Base-by-base conservation (phyloP, 2,888 invertebrate species). In the Rhimphoctona megacephalus region DNA sequence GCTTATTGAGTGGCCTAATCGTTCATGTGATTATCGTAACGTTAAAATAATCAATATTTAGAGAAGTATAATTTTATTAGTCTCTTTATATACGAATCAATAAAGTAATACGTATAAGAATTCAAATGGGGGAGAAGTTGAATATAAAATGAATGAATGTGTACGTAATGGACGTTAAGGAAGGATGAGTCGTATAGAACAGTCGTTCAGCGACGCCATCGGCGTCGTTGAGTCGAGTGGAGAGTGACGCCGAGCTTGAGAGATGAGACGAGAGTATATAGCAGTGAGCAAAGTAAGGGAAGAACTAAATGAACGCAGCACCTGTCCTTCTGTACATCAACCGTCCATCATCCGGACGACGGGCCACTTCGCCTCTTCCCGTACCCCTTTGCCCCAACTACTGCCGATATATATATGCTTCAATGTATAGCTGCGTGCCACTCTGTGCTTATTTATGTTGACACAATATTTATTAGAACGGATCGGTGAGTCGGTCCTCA, bases 391-490 rank as follows among this genome's bases (percentile, higher is more conserved):
- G 36, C 69, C 69, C 78, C 74, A 61, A 74, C 82, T 81, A 85
- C 76, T 52, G 79, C 86, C 87, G 84, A 80, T 61, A 80, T 61
- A 72, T 70, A 61, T 57, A 36, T 39, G 54, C 79, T 73, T 33
- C 30, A 67, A 73, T 67, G 52, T 83, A 76, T 78, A 85, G 52
- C 77, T 76, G 57, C 69, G 89, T 91, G 90, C 90, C 90, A 85
- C 90, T 90, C 89, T 91, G 90, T 90, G 92, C 92, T 94, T 94
- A 94, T 94, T 94, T 94, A 94, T 92, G 94, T 93, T 93, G 94
- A 94, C 94, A 93, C 93, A 93, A 93, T 94, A 94, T 94, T 94
- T 94, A 94, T 94, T 94, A 94, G 94, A 92, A 94, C 92, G 94
- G 93, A 94, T 94, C 94, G 94, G 93, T 92, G 92, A 90, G 88